A percentile compares a stretch with the other conserved stretches of the same genome.
Conservation (phyloP, 2,113 vertebrate genomes). For the Numenius arquata region DNA sequence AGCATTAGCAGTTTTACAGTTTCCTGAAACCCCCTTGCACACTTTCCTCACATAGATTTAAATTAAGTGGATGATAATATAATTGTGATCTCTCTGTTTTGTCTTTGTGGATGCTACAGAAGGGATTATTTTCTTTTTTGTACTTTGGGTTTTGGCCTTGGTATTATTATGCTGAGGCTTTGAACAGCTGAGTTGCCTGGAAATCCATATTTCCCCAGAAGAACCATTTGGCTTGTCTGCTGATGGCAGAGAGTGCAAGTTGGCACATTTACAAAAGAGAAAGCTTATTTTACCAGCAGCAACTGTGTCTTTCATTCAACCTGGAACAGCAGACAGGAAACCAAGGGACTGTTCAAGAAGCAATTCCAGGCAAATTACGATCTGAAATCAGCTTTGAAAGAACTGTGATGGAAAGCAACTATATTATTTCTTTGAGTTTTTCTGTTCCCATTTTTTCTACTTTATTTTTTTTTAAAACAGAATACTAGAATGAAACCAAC, state of each 20-base stretch:
- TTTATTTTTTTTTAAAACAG: neutral
- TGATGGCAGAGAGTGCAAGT: neutral
- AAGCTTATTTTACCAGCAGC: conserved; percentile 31
- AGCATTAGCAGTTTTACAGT: neutral
- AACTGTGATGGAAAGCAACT: neutral
- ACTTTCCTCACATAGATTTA: neutral
- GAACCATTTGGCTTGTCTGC: conserved; percentile 3
- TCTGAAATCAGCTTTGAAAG: conserved; percentile 5
- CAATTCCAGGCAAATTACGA: neutral
- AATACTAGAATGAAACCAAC: neutral
- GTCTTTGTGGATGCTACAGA: neutral
- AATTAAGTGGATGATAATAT: neutral
- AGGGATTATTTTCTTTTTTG: neutral
- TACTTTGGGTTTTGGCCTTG: neutral
- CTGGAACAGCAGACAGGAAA: conserved; percentile 12
- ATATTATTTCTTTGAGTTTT: neutral
- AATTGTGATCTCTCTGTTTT: neutral
- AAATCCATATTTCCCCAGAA: conserved; percentile 43
- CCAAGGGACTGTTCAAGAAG: neutral
- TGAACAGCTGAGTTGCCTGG: neutral
- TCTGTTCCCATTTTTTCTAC: neutral
- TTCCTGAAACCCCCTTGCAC: neutral
- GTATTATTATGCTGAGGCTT: neutral
- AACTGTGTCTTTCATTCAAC: conserved; percentile 27
- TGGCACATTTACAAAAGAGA: conserved; percentile 4